Evolutionary conservation across 2,797 vertebrate genomes (phyloP).

Genomic region (Bryconaethiops microstoma): DNA sequence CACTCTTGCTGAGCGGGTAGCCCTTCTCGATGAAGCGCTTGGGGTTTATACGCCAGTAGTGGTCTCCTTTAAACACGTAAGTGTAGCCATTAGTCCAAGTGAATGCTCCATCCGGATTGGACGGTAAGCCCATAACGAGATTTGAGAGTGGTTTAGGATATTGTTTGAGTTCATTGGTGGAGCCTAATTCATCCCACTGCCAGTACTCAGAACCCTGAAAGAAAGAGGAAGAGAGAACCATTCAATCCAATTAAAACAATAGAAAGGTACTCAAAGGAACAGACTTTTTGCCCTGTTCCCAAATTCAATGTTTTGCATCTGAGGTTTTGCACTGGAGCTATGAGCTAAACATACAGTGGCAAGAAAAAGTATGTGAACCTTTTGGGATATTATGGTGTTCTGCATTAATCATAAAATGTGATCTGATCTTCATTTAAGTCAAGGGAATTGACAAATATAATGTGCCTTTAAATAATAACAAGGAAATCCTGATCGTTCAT

Average conservation of each 20-base stretch:
- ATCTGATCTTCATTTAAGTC: too few species aligned
- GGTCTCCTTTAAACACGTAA: slow-evolving; percentile 79
- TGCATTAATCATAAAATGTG: too few species aligned
- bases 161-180: slow-evolving; percentile 66
- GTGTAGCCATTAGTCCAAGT: slow-evolving; percentile 76
- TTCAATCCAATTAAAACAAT: too few species aligned
- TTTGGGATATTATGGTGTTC: too few species aligned
- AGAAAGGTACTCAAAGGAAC: neutral
- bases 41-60: slow-evolving; percentile 77
- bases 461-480: too few species aligned
- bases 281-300: too few species aligned
- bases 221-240: neutral
- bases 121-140: slow-evolving; percentile 75
- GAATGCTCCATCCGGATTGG: slow-evolving; percentile 71
- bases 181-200: slow-evolving; percentile 83
- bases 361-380: too few species aligned
- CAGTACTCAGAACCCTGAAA: slow-evolving; percentile 81
- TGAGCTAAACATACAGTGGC: too few species aligned
- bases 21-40: slow-evolving; percentile 72
- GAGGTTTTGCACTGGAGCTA: too few species aligned
- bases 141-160: slow-evolving; percentile 75
- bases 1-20: slow-evolving; percentile 70
- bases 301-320: too few species aligned
- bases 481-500: too few species aligned
- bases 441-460: too few species aligned